These are phyloP conservation scores for Huso huso DNA, from an alignment of 2,797 vertebrate species.

Conservation along the genomic window DNA sequence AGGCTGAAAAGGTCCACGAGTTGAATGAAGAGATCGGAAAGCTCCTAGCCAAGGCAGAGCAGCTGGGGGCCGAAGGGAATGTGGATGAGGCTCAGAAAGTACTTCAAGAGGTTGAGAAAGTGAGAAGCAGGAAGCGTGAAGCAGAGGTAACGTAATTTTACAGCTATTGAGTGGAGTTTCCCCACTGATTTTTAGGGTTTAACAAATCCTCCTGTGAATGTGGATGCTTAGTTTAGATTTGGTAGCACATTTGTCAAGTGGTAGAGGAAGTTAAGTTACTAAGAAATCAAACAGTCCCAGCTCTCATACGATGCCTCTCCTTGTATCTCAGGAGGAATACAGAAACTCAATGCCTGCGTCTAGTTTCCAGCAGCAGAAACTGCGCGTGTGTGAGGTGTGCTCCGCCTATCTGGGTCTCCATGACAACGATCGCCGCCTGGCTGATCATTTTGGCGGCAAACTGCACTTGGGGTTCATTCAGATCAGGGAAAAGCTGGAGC, in stretches of 20 bases:
- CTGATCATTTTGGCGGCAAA: constrained; percentile 96
- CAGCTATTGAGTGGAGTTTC: background rate
- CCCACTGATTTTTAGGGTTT: background rate
- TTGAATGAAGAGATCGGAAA: constrained; percentile 98
- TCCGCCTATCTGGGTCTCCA: constrained; percentile 96
- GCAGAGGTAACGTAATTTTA: constrained; percentile 71
- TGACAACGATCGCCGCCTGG: constrained; percentile 92
- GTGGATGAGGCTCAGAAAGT: constrained; percentile 96
- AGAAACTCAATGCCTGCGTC: constrained; percentile 97
- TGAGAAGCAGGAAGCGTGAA: constrained; percentile 89
- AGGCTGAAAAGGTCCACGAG: constrained; percentile 97
- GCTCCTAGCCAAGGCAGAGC: constrained; percentile 91
- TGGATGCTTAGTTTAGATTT: too few species aligned
- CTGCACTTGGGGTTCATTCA: constrained; percentile 97
- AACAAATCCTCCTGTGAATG: too few species aligned
- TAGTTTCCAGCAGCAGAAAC: constrained; percentile 96
- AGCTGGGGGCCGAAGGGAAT: constrained; percentile 93
- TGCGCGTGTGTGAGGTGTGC: constrained; percentile 94
- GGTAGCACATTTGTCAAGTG: too few species aligned
- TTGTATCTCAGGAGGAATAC: constrained; percentile 80
- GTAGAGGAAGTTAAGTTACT: too few species aligned
- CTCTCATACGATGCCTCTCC: too few species aligned
- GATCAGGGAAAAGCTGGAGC: constrained; percentile 93
- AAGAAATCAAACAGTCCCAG: too few species aligned
- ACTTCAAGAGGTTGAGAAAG: constrained; percentile 94